A percentile compares a stretch with the other conserved stretches of the same genome.
Evolutionary conservation across 2,797 vertebrate species (phyloP).

Genomic region (Anableps anableps): DNA sequence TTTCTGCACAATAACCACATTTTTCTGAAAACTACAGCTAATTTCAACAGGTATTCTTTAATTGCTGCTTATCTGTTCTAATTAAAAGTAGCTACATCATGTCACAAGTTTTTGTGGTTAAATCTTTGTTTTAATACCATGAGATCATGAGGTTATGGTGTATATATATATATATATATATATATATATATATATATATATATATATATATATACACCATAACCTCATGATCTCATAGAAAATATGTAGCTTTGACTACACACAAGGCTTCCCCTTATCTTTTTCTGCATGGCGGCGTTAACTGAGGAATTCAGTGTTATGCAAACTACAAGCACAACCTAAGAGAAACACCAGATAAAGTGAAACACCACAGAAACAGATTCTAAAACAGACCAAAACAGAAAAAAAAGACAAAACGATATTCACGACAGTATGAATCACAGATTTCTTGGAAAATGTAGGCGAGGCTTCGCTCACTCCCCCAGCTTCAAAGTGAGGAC

Average conservation of each 20-base stretch:
- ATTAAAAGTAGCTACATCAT: no score
- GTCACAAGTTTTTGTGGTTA: no score
- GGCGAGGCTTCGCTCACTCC: conserved; percentile 55
- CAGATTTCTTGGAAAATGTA: conserved; percentile 65
- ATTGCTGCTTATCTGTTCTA: no score
- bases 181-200: no score
- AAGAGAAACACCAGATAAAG: conserved; percentile 13
- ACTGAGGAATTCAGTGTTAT: conserved; percentile 27
- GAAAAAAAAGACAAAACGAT: conserved; percentile 23
- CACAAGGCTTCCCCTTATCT: conserved; percentile 20
- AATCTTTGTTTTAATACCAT: no score
- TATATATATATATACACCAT: no score
- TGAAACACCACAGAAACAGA: conserved; percentile 8
- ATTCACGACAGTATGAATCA: conserved; percentile 71
- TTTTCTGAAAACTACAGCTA: no score
- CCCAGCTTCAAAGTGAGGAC: conserved; percentile 45
- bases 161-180: no score
- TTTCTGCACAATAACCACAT: not conserved
- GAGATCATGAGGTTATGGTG: no score
- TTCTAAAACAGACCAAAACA: conserved; percentile 37
- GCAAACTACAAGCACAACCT: conserved; percentile 19
- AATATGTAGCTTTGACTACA: no score
- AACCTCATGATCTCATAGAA: no score
- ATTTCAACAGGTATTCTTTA: no score
- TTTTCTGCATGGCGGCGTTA: not conserved